Conservation (phyloP, 2,113 vertebrate species). For the Asarcornis scutulata region DNA sequence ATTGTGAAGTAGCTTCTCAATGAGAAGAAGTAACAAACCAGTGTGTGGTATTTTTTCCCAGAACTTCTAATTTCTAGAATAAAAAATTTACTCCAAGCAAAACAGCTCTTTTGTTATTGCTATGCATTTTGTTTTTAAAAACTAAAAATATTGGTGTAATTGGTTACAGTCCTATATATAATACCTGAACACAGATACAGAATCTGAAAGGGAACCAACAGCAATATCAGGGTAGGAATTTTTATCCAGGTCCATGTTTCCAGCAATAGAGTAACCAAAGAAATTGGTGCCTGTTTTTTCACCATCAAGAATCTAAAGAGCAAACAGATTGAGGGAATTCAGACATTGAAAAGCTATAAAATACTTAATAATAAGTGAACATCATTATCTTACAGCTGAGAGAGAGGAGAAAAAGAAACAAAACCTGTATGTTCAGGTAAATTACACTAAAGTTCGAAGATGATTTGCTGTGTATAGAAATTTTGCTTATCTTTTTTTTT, state of each 20-base stretch:
- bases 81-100: not conserved
- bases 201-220: conserved; percentile 92
- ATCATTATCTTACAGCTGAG: not conserved
- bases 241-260: conserved; percentile 93
- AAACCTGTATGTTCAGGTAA: not conserved
- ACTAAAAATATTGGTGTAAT: not conserved
- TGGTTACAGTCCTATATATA: not conserved
- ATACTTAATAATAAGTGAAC: not conserved
- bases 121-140: not conserved
- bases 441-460: not conserved
- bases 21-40: not conserved
- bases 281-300: conserved; percentile 74
- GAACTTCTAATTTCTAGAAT: not conserved
- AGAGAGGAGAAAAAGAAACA: not conserved
- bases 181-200: conserved; percentile 89
- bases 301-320: conserved; percentile 86
- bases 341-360: not conserved
- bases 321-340: conserved; percentile 23
- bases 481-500: not conserved
- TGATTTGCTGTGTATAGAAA: not conserved
- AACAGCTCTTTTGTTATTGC: not conserved
- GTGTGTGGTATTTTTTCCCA: no score
- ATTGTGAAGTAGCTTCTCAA: not conserved
- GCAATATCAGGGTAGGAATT: conserved; percentile 95
- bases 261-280: conserved; percentile 96